Conservation (phyloP, 1,140 invertebrate species). For the Conus betulinus region DNA sequence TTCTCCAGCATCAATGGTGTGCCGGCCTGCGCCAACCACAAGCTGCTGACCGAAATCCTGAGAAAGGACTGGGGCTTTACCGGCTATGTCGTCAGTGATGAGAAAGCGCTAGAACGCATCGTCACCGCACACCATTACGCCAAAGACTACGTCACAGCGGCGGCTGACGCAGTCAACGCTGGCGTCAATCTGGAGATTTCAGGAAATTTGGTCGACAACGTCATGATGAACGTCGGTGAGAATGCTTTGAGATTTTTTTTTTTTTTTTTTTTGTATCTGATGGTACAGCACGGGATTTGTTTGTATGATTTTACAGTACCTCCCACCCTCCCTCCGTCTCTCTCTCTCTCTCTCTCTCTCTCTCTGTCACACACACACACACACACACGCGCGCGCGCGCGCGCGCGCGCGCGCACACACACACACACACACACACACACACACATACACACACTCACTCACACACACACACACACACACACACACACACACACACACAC, state of each 20-base stretch:
- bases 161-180: slow-evolving; percentile 43
- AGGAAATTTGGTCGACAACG: background rate
- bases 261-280: too few relatives aligned
- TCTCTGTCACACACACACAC: background rate
- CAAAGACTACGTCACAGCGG: slow-evolving; percentile 48
- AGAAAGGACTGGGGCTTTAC: slow-evolving; percentile 69
- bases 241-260: too few relatives aligned
- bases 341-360: background rate
- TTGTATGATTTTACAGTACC: background rate
- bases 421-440: slow-evolving; percentile 19
- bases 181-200: slow-evolving; percentile 36
- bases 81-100: slow-evolving; percentile 72
- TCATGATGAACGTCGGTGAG: background rate
- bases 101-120: slow-evolving; percentile 63
- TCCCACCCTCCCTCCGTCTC: background rate
- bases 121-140: slow-evolving; percentile 55
- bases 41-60: slow-evolving; percentile 68
- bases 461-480: background rate
- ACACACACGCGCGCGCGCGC: background rate
- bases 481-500: background rate
- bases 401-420: background rate
- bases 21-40: slow-evolving; percentile 70
- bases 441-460: background rate
- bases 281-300: too few relatives aligned
- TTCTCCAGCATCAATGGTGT: slow-evolving; percentile 67